Evolutionary conservation across 2,888 invertebrate genomes (phyloP).

Genomic region (Papilio elwesi): DNA sequence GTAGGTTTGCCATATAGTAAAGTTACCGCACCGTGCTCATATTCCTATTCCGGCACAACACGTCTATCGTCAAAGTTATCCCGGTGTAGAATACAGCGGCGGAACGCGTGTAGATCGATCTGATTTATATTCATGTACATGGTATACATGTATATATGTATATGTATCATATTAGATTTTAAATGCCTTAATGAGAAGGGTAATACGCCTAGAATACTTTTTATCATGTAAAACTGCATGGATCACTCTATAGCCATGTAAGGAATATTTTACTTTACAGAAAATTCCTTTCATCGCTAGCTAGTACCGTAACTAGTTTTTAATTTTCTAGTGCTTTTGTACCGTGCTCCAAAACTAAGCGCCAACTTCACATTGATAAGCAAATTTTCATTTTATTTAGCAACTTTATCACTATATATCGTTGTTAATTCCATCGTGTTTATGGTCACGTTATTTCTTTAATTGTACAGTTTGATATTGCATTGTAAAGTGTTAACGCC

Average conservation of each 20-base stretch:
- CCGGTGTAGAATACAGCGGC: not conserved
- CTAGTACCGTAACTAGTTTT: not conserved
- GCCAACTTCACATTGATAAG: slow-evolving; percentile 27
- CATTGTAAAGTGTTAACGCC: too few species aligned
- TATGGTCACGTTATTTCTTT: too few species aligned
- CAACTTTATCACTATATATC: slow-evolving; percentile 13
- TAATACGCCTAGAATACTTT: not conserved
- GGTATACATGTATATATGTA: too few species aligned
- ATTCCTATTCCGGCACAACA: not conserved
- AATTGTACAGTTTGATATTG: too few species aligned
- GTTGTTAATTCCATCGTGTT: not conserved
- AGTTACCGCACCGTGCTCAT: slow-evolving; percentile 11
- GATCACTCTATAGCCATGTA: not conserved
- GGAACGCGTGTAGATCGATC: not conserved
- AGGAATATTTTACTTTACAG: not conserved
- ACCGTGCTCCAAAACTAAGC: not conserved
- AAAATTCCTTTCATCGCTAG: not conserved
- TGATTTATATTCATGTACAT: not conserved
- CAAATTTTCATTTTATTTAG: slow-evolving; percentile 25
- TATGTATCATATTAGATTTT: not conserved
- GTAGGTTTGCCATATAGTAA: not conserved
- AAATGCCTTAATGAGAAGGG: not conserved
- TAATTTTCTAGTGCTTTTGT: slow-evolving; percentile 17
- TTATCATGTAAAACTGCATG: not conserved
- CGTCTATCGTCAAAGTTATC: slow-evolving; percentile 15